Evolutionary conservation across 2,888 invertebrate species (phyloP).

Genomic region (Philopedon plagiatum): DNA sequence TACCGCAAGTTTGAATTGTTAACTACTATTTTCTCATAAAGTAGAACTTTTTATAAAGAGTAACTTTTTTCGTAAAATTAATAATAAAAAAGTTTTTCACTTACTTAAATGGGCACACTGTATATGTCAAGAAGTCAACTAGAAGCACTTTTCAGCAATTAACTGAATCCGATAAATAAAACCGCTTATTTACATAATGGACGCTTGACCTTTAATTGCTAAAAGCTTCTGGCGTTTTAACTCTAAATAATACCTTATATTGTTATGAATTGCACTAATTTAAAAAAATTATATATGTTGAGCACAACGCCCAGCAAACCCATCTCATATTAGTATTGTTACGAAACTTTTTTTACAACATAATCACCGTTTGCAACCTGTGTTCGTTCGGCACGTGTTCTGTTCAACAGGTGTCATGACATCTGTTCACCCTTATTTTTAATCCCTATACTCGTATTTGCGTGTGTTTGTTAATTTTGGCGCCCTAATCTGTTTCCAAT

Average conservation of each 20-base stretch:
- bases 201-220: too few species aligned
- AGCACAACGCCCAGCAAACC: too few species aligned
- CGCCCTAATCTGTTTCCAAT: neutral
- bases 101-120: too few species aligned
- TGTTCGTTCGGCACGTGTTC: constrained; percentile 23
- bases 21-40: too few species aligned
- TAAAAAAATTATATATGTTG: neutral
- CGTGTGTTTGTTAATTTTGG: neutral
- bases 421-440: constrained; percentile 15
- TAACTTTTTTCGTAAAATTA: too few species aligned
- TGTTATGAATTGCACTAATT: neutral
- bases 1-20: too few species aligned
- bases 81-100: too few species aligned
- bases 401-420: constrained; percentile 23
- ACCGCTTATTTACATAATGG: too few species aligned
- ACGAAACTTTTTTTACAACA: neutral
- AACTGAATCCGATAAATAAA: too few species aligned
- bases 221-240: neutral
- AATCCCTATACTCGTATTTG: neutral
- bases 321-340: neutral
- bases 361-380: constrained; percentile 40
- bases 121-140: too few species aligned
- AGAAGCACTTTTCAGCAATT: too few species aligned
- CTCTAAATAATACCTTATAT: neutral
- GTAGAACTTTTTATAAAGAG: too few species aligned